These are phyloP conservation scores for Cottoperca gobio DNA, from an alignment of 2,797 vertebrate genomes.

Conservation along the genomic window DNA sequence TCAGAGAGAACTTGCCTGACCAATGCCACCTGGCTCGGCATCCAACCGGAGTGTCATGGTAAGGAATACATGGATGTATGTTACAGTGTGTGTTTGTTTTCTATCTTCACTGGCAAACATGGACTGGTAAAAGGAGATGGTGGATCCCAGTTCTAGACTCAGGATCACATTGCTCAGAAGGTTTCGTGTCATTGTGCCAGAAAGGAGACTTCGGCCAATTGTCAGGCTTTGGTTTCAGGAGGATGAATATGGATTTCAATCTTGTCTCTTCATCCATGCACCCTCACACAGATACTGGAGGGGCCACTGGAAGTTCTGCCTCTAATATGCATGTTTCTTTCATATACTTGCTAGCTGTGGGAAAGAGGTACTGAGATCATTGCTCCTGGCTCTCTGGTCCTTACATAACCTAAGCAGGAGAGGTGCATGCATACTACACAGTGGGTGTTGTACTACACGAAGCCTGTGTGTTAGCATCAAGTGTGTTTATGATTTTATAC, in stretches of 20 bases:
- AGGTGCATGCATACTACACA: background rate
- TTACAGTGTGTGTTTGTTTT: background rate
- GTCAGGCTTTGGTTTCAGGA: constrained; percentile 8
- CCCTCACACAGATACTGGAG: background rate
- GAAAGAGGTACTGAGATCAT: constrained; percentile 2
- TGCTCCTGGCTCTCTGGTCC: background rate
- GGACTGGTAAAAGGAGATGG: background rate
- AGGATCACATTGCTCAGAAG: background rate
- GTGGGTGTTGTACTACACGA: background rate
- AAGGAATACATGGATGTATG: constrained; percentile 23
- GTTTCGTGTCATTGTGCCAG: background rate
- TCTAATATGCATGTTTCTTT: constrained; percentile 3
- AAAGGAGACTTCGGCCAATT: background rate
- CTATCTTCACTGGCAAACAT: background rate
- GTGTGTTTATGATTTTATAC: constrained; percentile 9
- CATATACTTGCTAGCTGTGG: background rate
- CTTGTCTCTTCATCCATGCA: background rate
- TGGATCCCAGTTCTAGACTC: background rate
- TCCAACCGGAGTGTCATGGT: constrained; percentile 96
- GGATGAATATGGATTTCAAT: constrained; percentile 1
- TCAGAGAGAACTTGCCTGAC: constrained; percentile 90
- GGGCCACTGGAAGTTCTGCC: background rate
- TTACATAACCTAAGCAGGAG: background rate
- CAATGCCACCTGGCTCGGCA: constrained; percentile 92
- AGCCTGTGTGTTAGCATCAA: background rate